These are phyloP conservation scores for Colossoma macropomum DNA, from an alignment of 2,113 vertebrate genomes.

Conservation along the genomic window DNA sequence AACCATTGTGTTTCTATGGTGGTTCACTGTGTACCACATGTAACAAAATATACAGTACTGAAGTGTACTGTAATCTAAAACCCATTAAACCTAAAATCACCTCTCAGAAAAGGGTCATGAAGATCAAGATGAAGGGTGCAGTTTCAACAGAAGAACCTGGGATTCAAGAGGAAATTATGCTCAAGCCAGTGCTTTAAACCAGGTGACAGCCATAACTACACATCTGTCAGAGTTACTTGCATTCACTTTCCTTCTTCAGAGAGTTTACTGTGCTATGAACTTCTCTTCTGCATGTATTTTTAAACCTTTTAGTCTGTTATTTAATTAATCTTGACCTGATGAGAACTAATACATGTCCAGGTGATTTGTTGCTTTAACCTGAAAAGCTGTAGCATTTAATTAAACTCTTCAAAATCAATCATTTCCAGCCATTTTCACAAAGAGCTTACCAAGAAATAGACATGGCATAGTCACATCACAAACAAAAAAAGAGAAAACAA, in stretches of 20 bases:
- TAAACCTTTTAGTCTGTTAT: background rate
- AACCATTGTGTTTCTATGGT: conserved; percentile 31
- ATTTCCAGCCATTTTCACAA: conserved; percentile 6
- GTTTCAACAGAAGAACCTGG: conserved; percentile 15
- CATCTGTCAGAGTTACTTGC: background rate
- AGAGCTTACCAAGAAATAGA: conserved; percentile 21
- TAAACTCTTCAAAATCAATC: background rate
- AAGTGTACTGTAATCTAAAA: conserved; percentile 33
- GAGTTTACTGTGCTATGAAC: background rate
- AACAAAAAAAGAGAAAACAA: background rate
- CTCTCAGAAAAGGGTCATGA: conserved; percentile 11
- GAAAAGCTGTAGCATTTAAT: background rate
- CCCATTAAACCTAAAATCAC: background rate
- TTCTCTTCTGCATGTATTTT: background rate
- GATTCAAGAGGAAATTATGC: conserved; percentile 10
- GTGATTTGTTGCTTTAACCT: conserved; percentile 8
- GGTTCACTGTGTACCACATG: conserved; percentile 20
- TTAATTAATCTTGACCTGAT: background rate
- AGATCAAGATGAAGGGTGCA: conserved; percentile 13
- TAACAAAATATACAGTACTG: conserved; percentile 38
- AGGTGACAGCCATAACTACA: conserved; percentile 3
- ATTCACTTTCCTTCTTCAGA: background rate
- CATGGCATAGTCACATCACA: conserved; percentile 24
- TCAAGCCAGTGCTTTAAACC: background rate
- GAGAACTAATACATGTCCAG: background rate